A percentile compares a stretch with the other conserved stretches of the same genome.
phyloP scores from a whole-genome alignment of 2,113 vertebrate species.

The Sylvicapra grimmia region DNA sequence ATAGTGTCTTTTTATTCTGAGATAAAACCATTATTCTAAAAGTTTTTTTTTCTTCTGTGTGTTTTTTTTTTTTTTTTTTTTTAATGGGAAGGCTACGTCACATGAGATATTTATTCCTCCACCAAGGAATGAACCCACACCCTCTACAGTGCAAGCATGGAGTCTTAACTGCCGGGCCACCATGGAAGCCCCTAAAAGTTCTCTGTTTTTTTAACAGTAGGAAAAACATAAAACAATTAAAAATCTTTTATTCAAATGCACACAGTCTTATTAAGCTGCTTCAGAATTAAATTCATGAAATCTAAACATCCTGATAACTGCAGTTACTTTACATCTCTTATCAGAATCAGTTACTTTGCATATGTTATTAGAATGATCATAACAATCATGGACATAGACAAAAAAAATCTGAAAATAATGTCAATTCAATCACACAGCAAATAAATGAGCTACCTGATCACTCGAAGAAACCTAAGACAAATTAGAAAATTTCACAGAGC shows the following conservation, averaged over 20 bases:
- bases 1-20: background rate
- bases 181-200: background rate
- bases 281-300: background rate
- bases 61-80: background rate
- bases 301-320: background rate
- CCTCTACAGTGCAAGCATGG: background rate
- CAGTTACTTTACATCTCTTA: background rate
- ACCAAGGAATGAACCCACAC: background rate
- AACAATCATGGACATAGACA: background rate
- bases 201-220: background rate
- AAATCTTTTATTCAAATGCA: background rate
- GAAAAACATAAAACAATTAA: background rate
- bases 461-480: background rate
- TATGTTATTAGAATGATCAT: background rate
- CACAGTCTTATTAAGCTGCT: background rate
- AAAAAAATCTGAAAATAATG: background rate
- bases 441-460: background rate
- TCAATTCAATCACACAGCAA: background rate
- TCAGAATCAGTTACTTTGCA: background rate
- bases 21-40: constrained; percentile 24
- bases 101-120: background rate
- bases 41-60: background rate
- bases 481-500: background rate
- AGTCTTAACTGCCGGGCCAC: background rate
- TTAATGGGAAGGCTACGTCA: background rate